Conservation (phyloP, 2,797 vertebrate genomes). For the Alauda arvensis region DNA sequence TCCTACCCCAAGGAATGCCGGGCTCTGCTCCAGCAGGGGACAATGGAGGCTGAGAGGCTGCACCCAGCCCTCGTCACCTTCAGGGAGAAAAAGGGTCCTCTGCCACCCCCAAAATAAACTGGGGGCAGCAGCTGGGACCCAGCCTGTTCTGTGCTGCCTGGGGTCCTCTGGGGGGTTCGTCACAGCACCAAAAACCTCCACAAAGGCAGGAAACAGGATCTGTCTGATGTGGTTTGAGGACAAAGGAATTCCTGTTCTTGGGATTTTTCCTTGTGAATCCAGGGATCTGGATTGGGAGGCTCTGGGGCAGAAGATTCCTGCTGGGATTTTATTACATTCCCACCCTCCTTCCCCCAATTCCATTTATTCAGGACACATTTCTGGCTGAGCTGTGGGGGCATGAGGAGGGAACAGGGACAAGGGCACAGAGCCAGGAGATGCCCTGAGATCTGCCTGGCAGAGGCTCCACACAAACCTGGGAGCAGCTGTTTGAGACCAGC, state of each 20-base stretch:
- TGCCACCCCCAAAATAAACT: rapidly evolving
- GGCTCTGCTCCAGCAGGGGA: neutral
- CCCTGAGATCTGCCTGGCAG: neutral
- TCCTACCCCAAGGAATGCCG: rapidly evolving
- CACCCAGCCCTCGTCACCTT: rapidly evolving
- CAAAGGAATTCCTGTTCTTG: neutral
- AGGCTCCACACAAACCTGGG: neutral
- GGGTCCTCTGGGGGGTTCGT: neutral
- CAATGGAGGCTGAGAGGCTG: neutral
- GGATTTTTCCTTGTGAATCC: neutral
- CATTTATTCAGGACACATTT: neutral
- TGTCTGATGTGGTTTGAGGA: neutral
- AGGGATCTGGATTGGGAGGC: neutral
- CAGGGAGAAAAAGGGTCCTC: neutral
- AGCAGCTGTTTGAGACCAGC: neutral
- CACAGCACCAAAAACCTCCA: neutral
- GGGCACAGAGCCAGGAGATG: rapidly evolving
- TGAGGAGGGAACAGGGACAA: neutral
- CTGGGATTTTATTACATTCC: neutral
- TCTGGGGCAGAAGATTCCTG: neutral
- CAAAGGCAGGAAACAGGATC: neutral
- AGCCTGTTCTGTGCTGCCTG: neutral
- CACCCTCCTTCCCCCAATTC: neutral
- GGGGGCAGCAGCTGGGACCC: neutral
- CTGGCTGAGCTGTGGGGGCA: neutral